These are phyloP conservation scores for Parelbella ahira DNA, from an alignment of 2,888 invertebrate species.

Conservation along the genomic window DNA sequence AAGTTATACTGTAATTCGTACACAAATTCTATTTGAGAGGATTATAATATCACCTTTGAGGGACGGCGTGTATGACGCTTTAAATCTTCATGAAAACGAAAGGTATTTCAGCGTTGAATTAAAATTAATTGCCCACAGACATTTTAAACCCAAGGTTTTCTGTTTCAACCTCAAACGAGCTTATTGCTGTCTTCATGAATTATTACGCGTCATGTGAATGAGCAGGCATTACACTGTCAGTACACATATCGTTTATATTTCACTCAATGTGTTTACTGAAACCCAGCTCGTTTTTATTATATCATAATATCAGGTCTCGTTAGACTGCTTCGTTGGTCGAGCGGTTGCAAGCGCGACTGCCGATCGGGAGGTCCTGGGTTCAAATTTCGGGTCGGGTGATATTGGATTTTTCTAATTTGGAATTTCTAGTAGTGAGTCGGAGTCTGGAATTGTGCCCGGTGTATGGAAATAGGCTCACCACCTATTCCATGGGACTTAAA, in stretches of 20 bases:
- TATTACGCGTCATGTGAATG: slow-evolving; percentile 14
- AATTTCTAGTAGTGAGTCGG: no score
- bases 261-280: no score
- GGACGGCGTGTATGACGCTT: not conserved
- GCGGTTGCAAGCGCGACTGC: no score
- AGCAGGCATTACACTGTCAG: slow-evolving; percentile 6
- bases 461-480: no score
- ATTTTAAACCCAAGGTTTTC: slow-evolving; percentile 21
- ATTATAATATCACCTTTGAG: slow-evolving; percentile 10
- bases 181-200: slow-evolving; percentile 24
- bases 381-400: no score
- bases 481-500: no score
- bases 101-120: not conserved
- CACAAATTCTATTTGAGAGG: slow-evolving; percentile 10
- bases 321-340: no score
- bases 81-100: slow-evolving; percentile 1
- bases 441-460: no score
- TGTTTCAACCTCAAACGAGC: slow-evolving; percentile 27
- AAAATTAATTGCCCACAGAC: slow-evolving; percentile 20
- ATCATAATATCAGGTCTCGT: no score
- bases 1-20: slow-evolving; percentile 11
- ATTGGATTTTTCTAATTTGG: no score
- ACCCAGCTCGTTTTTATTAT: no score
- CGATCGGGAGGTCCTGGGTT: no score
- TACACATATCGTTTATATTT: not conserved